Evolutionary conservation across 1,140 invertebrate species (phyloP).

Genomic region (Charaxes varanes): DNA sequence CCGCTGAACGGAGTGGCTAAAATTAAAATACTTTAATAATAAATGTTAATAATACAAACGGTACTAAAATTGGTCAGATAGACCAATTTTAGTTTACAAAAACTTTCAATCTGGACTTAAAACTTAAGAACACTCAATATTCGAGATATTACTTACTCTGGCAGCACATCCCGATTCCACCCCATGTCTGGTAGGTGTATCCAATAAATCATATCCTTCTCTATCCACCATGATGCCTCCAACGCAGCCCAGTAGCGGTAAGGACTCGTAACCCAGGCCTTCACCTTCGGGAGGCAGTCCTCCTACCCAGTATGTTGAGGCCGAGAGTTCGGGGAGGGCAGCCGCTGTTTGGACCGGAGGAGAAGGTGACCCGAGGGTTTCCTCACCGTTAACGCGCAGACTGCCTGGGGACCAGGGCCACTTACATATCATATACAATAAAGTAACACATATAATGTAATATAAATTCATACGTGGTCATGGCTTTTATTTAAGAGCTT

Average conservation of each 20-base stretch:
- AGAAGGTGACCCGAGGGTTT: conserved; percentile 78
- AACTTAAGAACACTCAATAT: too few species aligned
- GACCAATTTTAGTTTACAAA: too few species aligned
- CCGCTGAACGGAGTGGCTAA: conserved; percentile 48
- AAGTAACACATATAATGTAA: too few species aligned
- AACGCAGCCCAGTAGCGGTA: conserved; percentile 87
- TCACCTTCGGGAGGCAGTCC: conserved; percentile 83
- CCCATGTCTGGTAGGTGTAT: conserved; percentile 81
- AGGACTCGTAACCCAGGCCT: conserved; percentile 23
- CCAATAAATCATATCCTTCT: conserved; percentile 73
- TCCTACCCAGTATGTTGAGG: conserved; percentile 83
- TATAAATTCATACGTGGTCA: too few species aligned
- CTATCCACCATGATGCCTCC: conserved; percentile 85
- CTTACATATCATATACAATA: conserved; percentile 22
- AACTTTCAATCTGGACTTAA: too few species aligned
- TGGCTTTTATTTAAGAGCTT: too few species aligned
- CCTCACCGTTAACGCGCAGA: conserved; percentile 83
- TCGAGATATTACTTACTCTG: conserved; percentile 77
- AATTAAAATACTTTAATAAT: not conserved
- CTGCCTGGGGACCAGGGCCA: conserved; percentile 64
- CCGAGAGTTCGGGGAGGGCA: conserved; percentile 78
- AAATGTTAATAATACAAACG: too few species aligned
- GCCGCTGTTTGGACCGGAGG: conserved; percentile 73
- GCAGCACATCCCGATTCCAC: conserved; percentile 84
- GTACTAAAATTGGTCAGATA: too few species aligned